Evolutionary conservation across 1,140 invertebrate species (phyloP).

Genomic region (Drosophila paulistorum): DNA sequence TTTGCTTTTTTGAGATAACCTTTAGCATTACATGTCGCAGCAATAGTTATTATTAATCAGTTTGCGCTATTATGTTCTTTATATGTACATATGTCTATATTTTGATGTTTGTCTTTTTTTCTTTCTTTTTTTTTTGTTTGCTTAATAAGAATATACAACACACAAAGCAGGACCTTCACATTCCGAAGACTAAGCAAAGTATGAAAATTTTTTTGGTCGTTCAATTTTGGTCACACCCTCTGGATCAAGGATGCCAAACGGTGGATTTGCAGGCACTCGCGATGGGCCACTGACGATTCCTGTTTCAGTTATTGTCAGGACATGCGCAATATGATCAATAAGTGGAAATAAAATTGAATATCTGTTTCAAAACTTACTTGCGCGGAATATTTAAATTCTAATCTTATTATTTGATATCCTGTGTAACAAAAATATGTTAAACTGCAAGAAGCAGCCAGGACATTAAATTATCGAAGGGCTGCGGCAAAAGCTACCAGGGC

Average conservation of each 20-base stretch:
- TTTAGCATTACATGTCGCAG: slow-evolving; percentile 10
- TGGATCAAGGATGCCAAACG: slow-evolving; percentile 58
- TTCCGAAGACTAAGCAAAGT: slow-evolving; percentile 82
- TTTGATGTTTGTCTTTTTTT: slow-evolving; percentile 15
- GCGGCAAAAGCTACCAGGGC: neutral
- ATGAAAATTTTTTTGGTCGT: slow-evolving; percentile 81
- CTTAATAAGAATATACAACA: slow-evolving; percentile 52
- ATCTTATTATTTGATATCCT: too few species aligned
- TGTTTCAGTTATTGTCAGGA: too few species aligned
- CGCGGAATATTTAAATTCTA: too few species aligned
- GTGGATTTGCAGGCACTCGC: too few species aligned
- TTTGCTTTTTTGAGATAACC: slow-evolving; percentile 1
- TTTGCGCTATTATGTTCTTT: neutral
- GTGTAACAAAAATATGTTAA: too few species aligned
- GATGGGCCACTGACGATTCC: too few species aligned
- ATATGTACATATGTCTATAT: slow-evolving; percentile 3
- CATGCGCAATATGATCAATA: too few species aligned
- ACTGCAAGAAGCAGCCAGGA: too few species aligned
- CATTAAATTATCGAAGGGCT: too few species aligned
- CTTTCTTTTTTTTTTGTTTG: slow-evolving; percentile 36
- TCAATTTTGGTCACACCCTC: slow-evolving; percentile 82
- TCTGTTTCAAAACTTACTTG: too few species aligned
- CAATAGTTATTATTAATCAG: neutral
- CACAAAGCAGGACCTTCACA: slow-evolving; percentile 76
- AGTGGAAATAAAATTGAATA: too few species aligned